Percentiles rank a stretch among this genome's conserved stretches.
Conservation (phyloP, 2,797 vertebrate species). For the Megaceryle alcyon region DNA sequence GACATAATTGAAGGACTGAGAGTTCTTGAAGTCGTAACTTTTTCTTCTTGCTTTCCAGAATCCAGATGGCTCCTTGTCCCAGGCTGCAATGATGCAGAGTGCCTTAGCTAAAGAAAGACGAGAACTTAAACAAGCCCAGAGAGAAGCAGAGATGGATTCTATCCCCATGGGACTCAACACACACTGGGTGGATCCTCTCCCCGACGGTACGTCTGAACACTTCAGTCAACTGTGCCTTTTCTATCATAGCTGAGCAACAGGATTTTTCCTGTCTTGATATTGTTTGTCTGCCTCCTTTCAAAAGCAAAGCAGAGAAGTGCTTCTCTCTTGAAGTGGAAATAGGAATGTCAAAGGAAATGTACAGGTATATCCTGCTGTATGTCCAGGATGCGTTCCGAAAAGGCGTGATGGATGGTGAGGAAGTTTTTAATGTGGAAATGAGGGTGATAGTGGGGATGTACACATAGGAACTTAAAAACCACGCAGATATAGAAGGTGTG, state of each 20-base stretch:
- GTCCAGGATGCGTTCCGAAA: background rate
- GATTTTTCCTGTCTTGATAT: background rate
- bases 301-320: background rate
- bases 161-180: conserved; percentile 99
- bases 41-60: conserved; percentile 80
- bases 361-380: background rate
- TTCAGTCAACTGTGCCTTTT: background rate
- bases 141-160: conserved; percentile 99
- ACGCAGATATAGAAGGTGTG: background rate
- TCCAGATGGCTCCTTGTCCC: conserved; percentile 96
- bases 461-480: background rate
- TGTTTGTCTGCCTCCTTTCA: background rate
- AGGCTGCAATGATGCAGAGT: conserved; percentile 99
- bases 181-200: conserved; percentile 98
- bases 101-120: conserved; percentile 95
- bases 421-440: background rate
- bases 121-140: conserved; percentile 95
- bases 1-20: background rate
- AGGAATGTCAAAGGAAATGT: background rate
- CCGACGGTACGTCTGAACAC: conserved; percentile 85
- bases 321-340: background rate
- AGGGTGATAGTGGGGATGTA: background rate
- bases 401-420: background rate
- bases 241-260: background rate
- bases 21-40: background rate